phyloP scores from a whole-genome alignment of 2,113 vertebrate species.

The Aptenodytes patagonicus region DNA sequence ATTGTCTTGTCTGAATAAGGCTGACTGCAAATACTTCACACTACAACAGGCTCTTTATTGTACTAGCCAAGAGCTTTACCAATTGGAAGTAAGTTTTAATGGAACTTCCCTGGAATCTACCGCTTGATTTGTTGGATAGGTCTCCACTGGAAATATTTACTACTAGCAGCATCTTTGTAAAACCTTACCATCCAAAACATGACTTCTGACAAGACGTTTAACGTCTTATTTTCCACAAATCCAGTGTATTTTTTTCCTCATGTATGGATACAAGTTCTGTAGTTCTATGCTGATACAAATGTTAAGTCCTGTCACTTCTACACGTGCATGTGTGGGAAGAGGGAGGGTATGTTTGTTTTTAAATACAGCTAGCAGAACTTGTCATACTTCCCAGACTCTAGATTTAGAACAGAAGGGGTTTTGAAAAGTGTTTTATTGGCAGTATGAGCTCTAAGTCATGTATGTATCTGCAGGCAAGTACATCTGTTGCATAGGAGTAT shows the following conservation, averaged over 20 bases:
- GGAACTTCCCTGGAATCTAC: background rate
- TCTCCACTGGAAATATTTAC: background rate
- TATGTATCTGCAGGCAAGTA: background rate
- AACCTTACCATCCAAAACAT: background rate
- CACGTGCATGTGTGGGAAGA: background rate
- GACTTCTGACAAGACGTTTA: background rate
- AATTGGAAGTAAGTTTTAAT: background rate
- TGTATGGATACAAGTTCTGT: background rate
- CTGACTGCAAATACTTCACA: background rate
- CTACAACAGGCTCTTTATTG: background rate
- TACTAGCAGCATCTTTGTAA: background rate
- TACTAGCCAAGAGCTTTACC: background rate
- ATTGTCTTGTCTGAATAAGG: background rate
- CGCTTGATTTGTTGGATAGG: background rate
- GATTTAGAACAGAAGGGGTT: background rate
- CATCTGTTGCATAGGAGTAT: background rate
- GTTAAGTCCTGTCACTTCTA: background rate
- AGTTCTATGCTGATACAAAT: background rate
- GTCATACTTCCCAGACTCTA: background rate
- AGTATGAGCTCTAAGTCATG: background rate
- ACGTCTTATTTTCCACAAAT: background rate
- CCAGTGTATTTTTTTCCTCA: background rate
- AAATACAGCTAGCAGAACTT: background rate
- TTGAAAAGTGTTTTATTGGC: background rate
- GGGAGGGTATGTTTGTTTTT: slow-evolving; percentile 21